Percentiles rank a stretch among this genome's conserved stretches.
These are phyloP conservation scores for Drosophila teissieri DNA, from an alignment of 1,140 invertebrate genomes.

Conservation along the genomic window DNA sequence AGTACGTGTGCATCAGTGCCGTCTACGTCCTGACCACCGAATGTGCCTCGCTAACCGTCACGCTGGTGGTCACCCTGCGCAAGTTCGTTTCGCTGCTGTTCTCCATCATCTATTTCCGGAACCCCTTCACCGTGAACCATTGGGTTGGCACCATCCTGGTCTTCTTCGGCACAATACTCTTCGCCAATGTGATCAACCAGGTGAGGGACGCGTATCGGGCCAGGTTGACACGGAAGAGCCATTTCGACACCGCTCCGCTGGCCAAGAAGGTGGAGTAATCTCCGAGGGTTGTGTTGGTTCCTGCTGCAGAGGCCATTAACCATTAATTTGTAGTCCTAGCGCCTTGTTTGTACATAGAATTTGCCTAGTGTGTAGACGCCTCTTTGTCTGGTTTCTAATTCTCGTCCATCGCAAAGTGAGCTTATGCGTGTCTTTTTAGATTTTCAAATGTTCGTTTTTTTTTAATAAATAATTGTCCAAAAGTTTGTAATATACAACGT, in stretches of 20 bases:
- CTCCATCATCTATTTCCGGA: conserved; percentile 97
- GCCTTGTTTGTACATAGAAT: conserved; percentile 43
- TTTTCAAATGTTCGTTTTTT: conserved; percentile 2
- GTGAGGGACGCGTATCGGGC: conserved; percentile 56
- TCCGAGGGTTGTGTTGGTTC: not conserved
- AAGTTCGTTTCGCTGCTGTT: conserved; percentile 98
- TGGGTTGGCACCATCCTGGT: conserved; percentile 97
- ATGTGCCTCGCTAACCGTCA: conserved; percentile 97
- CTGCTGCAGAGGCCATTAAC: conserved; percentile 52
- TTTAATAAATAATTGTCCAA: conserved; percentile 4
- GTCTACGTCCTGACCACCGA: conserved; percentile 97
- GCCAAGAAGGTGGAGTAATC: conserved; percentile 56
- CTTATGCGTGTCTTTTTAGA: not conserved
- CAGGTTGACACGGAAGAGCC: conserved; percentile 18
- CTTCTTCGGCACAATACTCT: conserved; percentile 96
- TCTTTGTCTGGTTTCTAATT: conserved; percentile 1
- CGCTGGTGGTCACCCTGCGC: conserved; percentile 96
- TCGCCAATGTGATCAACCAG: conserved; percentile 85
- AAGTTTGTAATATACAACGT: conserved; percentile 6
- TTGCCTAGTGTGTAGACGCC: conserved; percentile 28
- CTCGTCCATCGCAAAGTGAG: conserved; percentile 9
- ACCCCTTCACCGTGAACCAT: conserved; percentile 96
- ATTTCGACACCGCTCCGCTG: conserved; percentile 27
- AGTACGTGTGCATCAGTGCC: conserved; percentile 97
- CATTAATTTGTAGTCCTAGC: conserved; percentile 22